phyloP scores from a whole-genome alignment of 2,888 invertebrate genomes.

The Allacma fusca region DNA sequence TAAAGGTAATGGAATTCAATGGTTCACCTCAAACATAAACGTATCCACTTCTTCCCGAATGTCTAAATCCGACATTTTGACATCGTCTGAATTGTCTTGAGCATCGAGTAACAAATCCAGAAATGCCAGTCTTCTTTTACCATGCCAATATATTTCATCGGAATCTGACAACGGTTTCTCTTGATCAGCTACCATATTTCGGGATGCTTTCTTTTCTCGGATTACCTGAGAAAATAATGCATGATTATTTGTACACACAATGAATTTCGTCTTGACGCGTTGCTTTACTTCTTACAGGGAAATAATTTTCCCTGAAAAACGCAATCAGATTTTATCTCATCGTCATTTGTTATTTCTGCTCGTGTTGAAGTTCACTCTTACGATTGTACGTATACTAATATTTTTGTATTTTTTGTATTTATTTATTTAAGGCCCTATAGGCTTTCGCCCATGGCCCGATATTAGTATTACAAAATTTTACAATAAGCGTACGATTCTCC shows the following conservation, averaged over 20 bases:
- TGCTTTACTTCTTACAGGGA: no score
- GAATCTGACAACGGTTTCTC: no score
- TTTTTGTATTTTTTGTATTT: no score
- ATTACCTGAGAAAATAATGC: constrained; percentile 1
- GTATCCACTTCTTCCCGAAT: background rate
- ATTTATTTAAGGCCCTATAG: no score
- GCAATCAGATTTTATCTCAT: no score
- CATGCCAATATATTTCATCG: constrained; percentile 10
- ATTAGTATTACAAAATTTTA: no score
- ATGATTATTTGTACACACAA: background rate
- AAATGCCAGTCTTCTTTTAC: background rate
- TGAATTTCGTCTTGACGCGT: no score
- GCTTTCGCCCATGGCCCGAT: no score
- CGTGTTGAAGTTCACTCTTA: no score
- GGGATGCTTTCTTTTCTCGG: background rate
- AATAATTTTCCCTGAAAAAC: background rate
- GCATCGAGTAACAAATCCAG: constrained; percentile 13
- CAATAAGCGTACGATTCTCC: no score
- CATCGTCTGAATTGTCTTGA: background rate
- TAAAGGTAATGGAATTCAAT: background rate
- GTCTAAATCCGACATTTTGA: background rate
- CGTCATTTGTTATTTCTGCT: no score
- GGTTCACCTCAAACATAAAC: constrained; percentile 5
- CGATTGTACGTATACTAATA: no score
- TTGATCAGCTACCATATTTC: background rate